phyloP scores from a whole-genome alignment of 2,797 vertebrate genomes.

The Spea hammondii region DNA sequence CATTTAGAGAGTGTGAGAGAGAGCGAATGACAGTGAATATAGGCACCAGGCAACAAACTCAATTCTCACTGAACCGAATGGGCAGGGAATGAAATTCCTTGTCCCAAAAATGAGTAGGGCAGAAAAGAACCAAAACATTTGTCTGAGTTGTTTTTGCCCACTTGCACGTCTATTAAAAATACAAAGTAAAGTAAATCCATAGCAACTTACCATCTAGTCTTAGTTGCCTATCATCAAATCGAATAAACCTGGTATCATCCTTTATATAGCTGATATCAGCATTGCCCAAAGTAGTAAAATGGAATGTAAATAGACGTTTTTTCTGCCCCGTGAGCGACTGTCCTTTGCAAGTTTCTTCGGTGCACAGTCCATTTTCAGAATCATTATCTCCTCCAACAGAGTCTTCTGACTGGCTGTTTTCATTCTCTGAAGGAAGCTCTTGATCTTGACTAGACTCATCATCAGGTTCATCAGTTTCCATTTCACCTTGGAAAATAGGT shows the following conservation, averaged over 20 bases:
- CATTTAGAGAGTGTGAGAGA: no score
- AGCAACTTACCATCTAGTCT: constrained; percentile 84
- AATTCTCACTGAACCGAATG: no score
- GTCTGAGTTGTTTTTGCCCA: no score
- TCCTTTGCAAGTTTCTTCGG: constrained; percentile 83
- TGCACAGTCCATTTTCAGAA: constrained; percentile 87
- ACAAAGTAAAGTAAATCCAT: no score
- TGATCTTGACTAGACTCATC: constrained; percentile 98
- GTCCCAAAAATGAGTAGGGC: no score
- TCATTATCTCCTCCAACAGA: constrained; percentile 95
- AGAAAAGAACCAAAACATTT: no score
- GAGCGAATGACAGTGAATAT: no score
- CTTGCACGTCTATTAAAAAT: no score
- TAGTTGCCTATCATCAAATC: constrained; percentile 91
- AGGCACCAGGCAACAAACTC: no score
- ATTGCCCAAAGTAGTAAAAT: constrained; percentile 97
- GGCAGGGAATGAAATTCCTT: no score
- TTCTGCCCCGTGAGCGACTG: constrained; percentile 77
- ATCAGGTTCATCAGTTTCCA: constrained; percentile 97
- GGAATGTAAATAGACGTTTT: constrained; percentile 96
- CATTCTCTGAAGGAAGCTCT: constrained; percentile 95
- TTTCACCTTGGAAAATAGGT: constrained; percentile 78
- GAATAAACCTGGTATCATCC: constrained; percentile 90
- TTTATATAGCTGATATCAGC: constrained; percentile 92
- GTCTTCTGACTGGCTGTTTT: constrained; percentile 97